phyloP scores from a whole-genome alignment of 2,113 vertebrate species.

The Macrotis lagotis region DNA sequence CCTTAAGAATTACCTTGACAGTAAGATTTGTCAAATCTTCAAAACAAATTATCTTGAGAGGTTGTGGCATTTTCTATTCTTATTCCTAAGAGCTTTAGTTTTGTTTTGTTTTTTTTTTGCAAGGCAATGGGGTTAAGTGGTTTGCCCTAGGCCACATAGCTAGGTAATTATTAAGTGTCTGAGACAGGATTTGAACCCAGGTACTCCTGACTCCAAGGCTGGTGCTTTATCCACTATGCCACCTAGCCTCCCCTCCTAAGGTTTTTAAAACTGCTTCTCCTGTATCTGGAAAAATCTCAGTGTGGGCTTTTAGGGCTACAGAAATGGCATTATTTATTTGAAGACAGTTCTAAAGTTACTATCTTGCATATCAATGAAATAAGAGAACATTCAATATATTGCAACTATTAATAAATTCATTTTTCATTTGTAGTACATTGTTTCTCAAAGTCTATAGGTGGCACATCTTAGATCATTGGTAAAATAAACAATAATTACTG shows the following conservation, averaged over 20 bases:
- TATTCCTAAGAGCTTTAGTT: background rate
- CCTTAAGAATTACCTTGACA: background rate
- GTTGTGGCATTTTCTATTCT: background rate
- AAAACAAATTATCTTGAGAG: background rate
- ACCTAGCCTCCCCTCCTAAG: too few species aligned
- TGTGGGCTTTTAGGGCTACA: background rate
- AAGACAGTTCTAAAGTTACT: background rate
- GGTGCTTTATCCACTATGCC: too few species aligned
- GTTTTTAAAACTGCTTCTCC: background rate
- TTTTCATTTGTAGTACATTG: background rate
- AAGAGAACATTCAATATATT: background rate
- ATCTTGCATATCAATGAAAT: background rate
- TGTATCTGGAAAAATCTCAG: background rate
- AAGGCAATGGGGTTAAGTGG: too few species aligned
- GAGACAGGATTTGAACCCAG: too few species aligned
- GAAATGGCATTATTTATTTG: background rate
- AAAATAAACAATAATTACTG: background rate
- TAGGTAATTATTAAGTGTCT: too few species aligned
- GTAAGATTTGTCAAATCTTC: background rate
- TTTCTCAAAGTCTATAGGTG: background rate
- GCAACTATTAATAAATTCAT: background rate
- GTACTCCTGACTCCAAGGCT: too few species aligned
- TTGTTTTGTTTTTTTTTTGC: too few species aligned
- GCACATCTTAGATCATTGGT: background rate
- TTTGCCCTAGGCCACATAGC: too few species aligned